Evolutionary conservation across 2,888 invertebrate species (phyloP).

Genomic region (Latrodectus hesperus): DNA sequence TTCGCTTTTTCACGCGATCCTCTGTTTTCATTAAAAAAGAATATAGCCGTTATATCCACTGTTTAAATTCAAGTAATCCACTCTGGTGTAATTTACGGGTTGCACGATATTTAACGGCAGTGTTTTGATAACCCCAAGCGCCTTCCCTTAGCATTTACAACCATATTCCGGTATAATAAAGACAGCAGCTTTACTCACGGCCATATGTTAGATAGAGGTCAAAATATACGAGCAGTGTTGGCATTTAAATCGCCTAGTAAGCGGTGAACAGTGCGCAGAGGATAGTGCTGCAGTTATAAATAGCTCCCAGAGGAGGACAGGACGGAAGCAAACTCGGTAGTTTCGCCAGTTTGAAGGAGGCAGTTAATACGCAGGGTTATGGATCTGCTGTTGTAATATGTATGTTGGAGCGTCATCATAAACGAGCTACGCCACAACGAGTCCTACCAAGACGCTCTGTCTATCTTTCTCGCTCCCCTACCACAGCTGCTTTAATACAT

Average conservation of each 20-base stretch:
- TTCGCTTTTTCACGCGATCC: too few relatives aligned
- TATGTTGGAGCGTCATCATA: conserved; percentile 55
- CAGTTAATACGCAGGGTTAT: conserved; percentile 60
- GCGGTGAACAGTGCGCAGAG: conserved; percentile 29
- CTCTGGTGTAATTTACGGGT: conserved; percentile 47
- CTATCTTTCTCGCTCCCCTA: background rate
- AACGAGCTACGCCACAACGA: background rate
- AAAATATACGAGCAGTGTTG: conserved; percentile 64
- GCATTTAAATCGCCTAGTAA: conserved; percentile 66
- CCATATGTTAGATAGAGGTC: conserved; percentile 63
- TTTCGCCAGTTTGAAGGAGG: conserved; percentile 48
- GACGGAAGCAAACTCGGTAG: conserved; percentile 24
- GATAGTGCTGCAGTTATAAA: conserved; percentile 44
- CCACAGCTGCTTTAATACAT: background rate
- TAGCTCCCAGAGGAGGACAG: conserved; percentile 54
- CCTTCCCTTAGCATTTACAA: conserved; percentile 41
- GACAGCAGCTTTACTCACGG: conserved; percentile 60
- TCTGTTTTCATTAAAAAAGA: too few relatives aligned
- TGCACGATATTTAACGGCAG: conserved; percentile 47
- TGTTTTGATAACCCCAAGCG: conserved; percentile 42
- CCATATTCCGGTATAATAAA: conserved; percentile 49
- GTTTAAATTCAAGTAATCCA: conserved; percentile 23
- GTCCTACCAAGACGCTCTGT: background rate
- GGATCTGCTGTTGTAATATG: conserved; percentile 60
- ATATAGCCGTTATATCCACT: background rate